Conservation (phyloP, 2,797 vertebrate species). For the Anabacerthia variegaticeps region DNA sequence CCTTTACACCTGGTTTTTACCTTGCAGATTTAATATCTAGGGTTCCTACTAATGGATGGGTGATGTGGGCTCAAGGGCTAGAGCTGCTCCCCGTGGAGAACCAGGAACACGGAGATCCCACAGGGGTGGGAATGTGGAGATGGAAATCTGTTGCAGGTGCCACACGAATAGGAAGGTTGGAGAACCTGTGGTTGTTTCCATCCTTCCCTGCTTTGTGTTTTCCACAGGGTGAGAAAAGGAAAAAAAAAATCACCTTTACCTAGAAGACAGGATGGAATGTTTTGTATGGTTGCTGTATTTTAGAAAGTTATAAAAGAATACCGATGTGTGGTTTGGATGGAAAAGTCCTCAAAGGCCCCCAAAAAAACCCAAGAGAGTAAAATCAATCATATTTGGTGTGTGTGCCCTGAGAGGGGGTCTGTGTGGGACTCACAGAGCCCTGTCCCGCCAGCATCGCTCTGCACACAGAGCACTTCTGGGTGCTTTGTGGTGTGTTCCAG, state of each 20-base stretch:
- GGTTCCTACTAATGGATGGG: neutral
- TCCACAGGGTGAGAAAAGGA: neutral
- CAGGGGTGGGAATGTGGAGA: rapidly evolving
- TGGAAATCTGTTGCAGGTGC: neutral
- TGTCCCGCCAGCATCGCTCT: neutral
- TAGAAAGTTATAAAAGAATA: neutral
- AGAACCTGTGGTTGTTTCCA: rapidly evolving
- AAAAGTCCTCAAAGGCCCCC: neutral
- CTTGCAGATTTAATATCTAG: rapidly evolving
- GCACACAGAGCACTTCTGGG: neutral
- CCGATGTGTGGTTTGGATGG: rapidly evolving
- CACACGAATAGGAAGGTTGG: rapidly evolving
- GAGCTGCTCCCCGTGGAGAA: neutral
- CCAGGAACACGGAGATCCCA: rapidly evolving
- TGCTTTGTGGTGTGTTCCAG: neutral
- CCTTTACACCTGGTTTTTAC: neutral
- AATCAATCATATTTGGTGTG: neutral
- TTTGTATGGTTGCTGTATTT: neutral
- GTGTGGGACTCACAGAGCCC: neutral
- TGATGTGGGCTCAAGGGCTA: no score
- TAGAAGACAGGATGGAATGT: neutral
- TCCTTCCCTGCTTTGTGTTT: neutral
- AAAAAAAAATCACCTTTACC: no score
- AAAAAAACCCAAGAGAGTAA: neutral
- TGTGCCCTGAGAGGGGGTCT: neutral